Evolutionary conservation across 2,888 invertebrate species (phyloP).

Genomic region (Parnassius glacialis): DNA sequence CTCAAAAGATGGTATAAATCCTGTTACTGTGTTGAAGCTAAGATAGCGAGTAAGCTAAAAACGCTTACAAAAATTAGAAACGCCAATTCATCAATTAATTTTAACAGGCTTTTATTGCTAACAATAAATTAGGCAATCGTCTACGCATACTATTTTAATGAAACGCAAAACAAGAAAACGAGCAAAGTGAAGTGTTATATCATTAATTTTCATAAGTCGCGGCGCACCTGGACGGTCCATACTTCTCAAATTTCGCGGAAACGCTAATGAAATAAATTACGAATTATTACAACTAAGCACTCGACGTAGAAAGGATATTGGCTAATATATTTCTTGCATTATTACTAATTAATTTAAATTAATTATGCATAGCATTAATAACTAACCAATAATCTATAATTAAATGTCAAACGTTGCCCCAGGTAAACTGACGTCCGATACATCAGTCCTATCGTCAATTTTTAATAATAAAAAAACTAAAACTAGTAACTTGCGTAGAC

Average conservation of each 20-base stretch:
- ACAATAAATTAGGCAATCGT: slow-evolving; percentile 20
- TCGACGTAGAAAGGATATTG: background rate
- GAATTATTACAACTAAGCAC: slow-evolving; percentile 3
- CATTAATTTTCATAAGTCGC: slow-evolving; percentile 19
- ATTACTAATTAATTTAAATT: too few relatives aligned
- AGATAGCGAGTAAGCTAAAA: background rate
- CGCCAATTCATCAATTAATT: slow-evolving; percentile 13
- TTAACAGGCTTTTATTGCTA: slow-evolving; percentile 12
- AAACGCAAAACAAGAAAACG: slow-evolving; percentile 18
- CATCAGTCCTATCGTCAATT: too few relatives aligned
- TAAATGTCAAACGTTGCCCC: too few relatives aligned
- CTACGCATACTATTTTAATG: slow-evolving; percentile 17
- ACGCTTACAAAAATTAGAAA: background rate
- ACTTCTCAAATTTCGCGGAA: slow-evolving; percentile 18
- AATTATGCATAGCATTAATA: too few relatives aligned
- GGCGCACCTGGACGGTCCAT: slow-evolving; percentile 15
- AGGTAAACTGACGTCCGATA: too few relatives aligned
- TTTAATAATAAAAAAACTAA: too few relatives aligned
- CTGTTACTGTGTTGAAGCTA: too few relatives aligned
- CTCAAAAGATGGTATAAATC: too few relatives aligned
- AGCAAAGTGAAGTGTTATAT: slow-evolving; percentile 18
- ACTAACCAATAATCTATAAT: too few relatives aligned
- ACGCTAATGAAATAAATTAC: slow-evolving; percentile 20
- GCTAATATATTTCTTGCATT: background rate
- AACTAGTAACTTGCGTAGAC: too few relatives aligned